Evolutionary conservation across 2,797 vertebrate species (phyloP).

Genomic region (Danio aesculapii): DNA sequence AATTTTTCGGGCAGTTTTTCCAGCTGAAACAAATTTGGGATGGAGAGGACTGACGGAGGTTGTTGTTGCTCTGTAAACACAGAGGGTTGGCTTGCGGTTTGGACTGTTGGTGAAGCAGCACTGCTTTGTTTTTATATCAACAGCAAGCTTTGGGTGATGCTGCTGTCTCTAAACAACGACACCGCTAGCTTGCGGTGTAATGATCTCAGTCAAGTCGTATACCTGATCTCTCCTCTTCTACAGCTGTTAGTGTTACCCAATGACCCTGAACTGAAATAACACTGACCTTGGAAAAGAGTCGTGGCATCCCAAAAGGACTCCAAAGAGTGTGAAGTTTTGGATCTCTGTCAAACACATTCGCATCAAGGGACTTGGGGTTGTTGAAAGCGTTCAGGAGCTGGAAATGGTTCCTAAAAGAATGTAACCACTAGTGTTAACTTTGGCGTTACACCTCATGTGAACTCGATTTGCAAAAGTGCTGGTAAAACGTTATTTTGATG

Average conservation of each 20-base stretch:
- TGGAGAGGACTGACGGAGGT: slow-evolving; percentile 51
- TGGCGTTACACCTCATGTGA: slow-evolving; percentile 10
- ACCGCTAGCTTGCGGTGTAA: slow-evolving; percentile 30
- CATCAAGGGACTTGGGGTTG: not conserved
- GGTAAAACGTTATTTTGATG: too few species aligned
- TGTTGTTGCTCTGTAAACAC: slow-evolving; percentile 77
- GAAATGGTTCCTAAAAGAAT: slow-evolving; percentile 55
- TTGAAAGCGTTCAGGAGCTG: slow-evolving; percentile 30
- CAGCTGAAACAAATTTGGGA: slow-evolving; percentile 29
- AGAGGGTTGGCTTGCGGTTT: slow-evolving; percentile 44
- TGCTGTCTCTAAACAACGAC: slow-evolving; percentile 55
- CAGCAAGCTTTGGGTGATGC: slow-evolving; percentile 64
- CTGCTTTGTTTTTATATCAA: slow-evolving; percentile 78
- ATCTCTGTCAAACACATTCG: slow-evolving; percentile 43
- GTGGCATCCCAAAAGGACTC: slow-evolving; percentile 2
- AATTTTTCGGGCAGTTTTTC: not conserved
- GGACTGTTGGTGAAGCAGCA: slow-evolving; percentile 63
- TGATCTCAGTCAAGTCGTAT: slow-evolving; percentile 44
- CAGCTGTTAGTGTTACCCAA: slow-evolving; percentile 43
- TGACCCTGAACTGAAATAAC: slow-evolving; percentile 42
- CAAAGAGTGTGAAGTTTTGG: slow-evolving; percentile 26
- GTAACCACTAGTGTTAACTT: slow-evolving; percentile 58
- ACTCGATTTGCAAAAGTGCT: not conserved
- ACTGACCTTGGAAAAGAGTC: slow-evolving; percentile 14
- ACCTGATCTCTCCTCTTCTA: slow-evolving; percentile 30